These are phyloP conservation scores for Nemoura dubitans DNA, from an alignment of 2,888 invertebrate genomes.

Conservation along the genomic window DNA sequence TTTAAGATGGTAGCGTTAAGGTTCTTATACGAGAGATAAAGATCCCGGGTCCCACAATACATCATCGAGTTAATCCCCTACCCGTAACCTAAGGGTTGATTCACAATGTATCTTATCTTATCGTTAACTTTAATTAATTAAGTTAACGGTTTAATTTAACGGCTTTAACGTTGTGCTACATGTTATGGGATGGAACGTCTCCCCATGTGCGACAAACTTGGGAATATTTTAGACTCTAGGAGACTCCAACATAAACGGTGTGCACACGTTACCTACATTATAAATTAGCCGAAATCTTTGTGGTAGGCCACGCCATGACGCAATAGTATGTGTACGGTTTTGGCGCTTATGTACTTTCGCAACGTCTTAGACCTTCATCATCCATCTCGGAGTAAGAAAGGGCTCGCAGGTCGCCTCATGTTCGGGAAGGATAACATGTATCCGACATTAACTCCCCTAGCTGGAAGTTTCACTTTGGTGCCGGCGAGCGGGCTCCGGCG, in stretches of 20 bases:
- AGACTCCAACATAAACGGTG: background rate
- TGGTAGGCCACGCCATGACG: background rate
- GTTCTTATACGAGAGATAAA: background rate
- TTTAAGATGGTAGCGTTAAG: background rate
- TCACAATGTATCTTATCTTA: background rate
- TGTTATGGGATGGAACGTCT: background rate
- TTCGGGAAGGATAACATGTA: slow-evolving; percentile 3
- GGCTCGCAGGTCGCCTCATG: background rate
- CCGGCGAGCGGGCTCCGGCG: background rate
- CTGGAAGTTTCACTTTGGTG: background rate
- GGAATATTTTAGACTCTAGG: background rate
- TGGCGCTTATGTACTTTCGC: background rate
- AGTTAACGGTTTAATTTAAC: slow-evolving; percentile 12
- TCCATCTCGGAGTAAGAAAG: background rate
- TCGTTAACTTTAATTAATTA: slow-evolving; percentile 5
- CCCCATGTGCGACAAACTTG: background rate
- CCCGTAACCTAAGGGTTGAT: background rate
- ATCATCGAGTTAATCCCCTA: background rate
- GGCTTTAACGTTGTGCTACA: background rate
- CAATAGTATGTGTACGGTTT: background rate
- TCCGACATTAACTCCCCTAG: slow-evolving; percentile 4
- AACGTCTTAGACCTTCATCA: background rate
- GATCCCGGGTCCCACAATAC: background rate
- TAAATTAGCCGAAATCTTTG: slow-evolving; percentile 12
- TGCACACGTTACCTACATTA: background rate